These are phyloP conservation scores for Lasioglossum villosulum DNA, from an alignment of 2,888 invertebrate genomes.

Conservation along the genomic window DNA sequence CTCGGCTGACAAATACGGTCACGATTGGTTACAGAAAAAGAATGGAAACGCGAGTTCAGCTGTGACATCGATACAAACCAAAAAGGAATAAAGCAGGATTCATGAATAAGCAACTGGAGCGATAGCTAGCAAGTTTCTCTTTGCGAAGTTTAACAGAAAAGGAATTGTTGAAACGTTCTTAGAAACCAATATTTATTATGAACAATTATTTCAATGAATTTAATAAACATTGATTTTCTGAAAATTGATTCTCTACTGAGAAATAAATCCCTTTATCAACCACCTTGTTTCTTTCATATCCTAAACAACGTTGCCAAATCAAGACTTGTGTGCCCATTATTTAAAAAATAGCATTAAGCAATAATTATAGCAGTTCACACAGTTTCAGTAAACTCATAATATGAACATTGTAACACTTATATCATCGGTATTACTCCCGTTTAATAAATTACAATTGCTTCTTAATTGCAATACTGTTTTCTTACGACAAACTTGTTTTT, in stretches of 20 bases:
- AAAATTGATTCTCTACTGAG: neutral
- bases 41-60: neutral
- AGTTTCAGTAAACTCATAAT: too few relatives aligned
- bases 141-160: neutral
- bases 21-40: slow-evolving; percentile 2
- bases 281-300: neutral
- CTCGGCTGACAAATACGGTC: neutral
- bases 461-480: too few relatives aligned
- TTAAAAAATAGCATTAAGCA: too few relatives aligned
- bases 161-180: neutral
- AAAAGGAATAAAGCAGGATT: neutral
- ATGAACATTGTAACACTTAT: too few relatives aligned
- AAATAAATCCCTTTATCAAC: neutral
- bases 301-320: neutral
- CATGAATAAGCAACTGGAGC: neutral
- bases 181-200: neutral
- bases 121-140: neutral
- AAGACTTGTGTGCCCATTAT: too few relatives aligned
- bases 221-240: neutral
- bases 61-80: neutral
- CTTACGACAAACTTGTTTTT: too few relatives aligned
- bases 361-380: too few relatives aligned
- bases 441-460: too few relatives aligned
- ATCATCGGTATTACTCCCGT: too few relatives aligned
- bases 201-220: neutral